Base-by-base conservation (phyloP, 1,140 invertebrate genomes). In the Cardiocondyla obscurior region DNA sequence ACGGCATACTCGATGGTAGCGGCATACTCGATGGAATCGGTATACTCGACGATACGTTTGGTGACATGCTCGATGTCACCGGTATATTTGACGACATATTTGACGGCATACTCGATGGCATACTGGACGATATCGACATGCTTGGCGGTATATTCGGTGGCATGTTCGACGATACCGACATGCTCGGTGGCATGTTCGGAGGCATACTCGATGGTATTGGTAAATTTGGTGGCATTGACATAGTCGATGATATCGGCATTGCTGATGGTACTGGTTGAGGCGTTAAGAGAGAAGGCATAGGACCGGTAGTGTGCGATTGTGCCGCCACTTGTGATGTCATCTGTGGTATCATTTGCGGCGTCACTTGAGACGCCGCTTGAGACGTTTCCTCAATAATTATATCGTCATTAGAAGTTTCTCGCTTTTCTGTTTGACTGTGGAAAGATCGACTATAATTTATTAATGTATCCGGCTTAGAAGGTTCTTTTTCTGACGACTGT, bases 361-460 rank as follows among this genome's bases (percentile, higher is more conserved):
- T 33, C n/a, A 65, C 79, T 88, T 93, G 81, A 84, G 89, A 67
- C 89, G 91, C 73, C 90, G 88, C 28, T 39, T 85, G 84, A 8
- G 76, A 28, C 6, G 83, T 14, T 62, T 91, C 90, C 76, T 93
- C 91, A 4, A 92, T 88, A 28, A 90, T 86, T 22, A 92, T 86
- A 5, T 92, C 90, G 6, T 93, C 92, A 19, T 69, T 86, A 7
- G 76, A 22, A 12, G 49, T 10, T 3, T 82, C 82, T n/a, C 89
- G 84, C 16, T 91, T 91, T 0, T 89, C 85, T 2, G 82, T 73
- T n/a, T 87, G 89, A 19, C 46, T 84, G 25, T 65, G 73, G 25
- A 84, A 91, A 16, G 69, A 14, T 14, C 85, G 85, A 55, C 60
- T 55, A 60, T 86, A 93, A 69, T 73, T 90, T 57, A 82, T 82